Conservation (phyloP, 2,888 invertebrate species). For the Tubulanus polymorphus region DNA sequence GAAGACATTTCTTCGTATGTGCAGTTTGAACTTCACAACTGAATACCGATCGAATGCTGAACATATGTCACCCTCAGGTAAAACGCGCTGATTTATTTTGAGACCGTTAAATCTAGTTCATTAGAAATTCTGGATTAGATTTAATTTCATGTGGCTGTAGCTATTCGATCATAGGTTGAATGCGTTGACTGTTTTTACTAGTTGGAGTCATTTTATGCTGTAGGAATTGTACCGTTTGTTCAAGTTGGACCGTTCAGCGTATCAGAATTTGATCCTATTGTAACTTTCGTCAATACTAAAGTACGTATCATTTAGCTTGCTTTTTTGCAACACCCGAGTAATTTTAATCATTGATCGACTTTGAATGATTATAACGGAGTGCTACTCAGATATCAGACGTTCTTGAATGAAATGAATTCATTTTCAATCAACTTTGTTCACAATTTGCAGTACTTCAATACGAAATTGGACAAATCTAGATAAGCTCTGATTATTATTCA, state of each 20-base stretch:
- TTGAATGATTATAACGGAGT: too few species aligned
- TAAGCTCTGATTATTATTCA: too few species aligned
- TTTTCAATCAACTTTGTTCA: too few species aligned
- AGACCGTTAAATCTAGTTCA: not conserved
- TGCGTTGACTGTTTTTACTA: not conserved
- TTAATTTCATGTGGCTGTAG: not conserved
- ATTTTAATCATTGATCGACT: too few species aligned
- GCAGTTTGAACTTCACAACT: slow-evolving; percentile 75
- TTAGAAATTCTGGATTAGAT: too few species aligned
- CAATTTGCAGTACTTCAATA: too few species aligned
- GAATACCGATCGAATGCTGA: slow-evolving; percentile 88
- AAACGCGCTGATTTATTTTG: slow-evolving; percentile 13
- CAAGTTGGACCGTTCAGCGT: slow-evolving; percentile 84
- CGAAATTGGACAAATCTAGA: too few species aligned
- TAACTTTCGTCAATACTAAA: slow-evolving; percentile 81
- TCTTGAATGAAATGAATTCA: not conserved
- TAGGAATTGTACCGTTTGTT: slow-evolving; percentile 85
- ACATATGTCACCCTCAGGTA: slow-evolving; percentile 87
- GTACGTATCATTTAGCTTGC: slow-evolving; percentile 37
- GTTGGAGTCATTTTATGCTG: slow-evolving; percentile 17
- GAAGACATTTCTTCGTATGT: slow-evolving; percentile 90
- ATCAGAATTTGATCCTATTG: slow-evolving; percentile 87
- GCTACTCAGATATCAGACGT: too few species aligned
- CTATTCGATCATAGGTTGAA: not conserved
- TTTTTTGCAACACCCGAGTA: too few species aligned